Conservation (phyloP, 2,888 invertebrate genomes). For the Gnatocerus cornutus region DNA sequence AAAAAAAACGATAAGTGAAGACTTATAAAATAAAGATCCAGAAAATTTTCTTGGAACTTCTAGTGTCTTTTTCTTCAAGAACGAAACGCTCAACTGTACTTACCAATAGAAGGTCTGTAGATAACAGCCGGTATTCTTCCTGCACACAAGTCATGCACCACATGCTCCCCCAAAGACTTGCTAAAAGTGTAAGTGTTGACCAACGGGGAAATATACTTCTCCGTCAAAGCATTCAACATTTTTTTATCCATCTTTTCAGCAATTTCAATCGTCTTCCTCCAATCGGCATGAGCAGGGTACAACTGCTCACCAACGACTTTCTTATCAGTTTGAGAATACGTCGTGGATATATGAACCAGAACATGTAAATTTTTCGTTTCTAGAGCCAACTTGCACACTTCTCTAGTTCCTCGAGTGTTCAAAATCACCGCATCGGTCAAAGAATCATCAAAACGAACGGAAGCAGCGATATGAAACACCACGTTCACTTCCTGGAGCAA, state of each 20-base stretch:
- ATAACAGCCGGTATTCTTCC: constrained; percentile 83
- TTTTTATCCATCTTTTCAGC: constrained; percentile 77
- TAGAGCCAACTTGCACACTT: constrained; percentile 76
- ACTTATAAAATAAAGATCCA: too few species aligned
- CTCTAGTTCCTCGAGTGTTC: constrained; percentile 79
- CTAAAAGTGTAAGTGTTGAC: constrained; percentile 87
- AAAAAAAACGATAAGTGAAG: too few species aligned
- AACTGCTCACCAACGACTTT: constrained; percentile 70
- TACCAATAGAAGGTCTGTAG: constrained; percentile 91
- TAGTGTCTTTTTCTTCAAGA: too few species aligned
- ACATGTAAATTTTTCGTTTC: constrained; percentile 72
- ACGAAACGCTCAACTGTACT: constrained; percentile 52
- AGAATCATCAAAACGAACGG: constrained; percentile 88
- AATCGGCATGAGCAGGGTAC: not conserved
- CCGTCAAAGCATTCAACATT: constrained; percentile 69
- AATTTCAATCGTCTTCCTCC: constrained; percentile 67
- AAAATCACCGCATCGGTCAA: constrained; percentile 77
- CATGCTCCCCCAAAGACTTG: constrained; percentile 89
- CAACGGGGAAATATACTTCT: not conserved
- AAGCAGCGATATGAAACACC: constrained; percentile 86
- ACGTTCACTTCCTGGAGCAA: constrained; percentile 77
- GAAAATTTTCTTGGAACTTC: too few species aligned
- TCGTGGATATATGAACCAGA: constrained; percentile 89
- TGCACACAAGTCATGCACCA: constrained; percentile 77
- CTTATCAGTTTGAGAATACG: constrained; percentile 86